phyloP scores from a whole-genome alignment of 2,113 vertebrate genomes.

The Riparia riparia region DNA sequence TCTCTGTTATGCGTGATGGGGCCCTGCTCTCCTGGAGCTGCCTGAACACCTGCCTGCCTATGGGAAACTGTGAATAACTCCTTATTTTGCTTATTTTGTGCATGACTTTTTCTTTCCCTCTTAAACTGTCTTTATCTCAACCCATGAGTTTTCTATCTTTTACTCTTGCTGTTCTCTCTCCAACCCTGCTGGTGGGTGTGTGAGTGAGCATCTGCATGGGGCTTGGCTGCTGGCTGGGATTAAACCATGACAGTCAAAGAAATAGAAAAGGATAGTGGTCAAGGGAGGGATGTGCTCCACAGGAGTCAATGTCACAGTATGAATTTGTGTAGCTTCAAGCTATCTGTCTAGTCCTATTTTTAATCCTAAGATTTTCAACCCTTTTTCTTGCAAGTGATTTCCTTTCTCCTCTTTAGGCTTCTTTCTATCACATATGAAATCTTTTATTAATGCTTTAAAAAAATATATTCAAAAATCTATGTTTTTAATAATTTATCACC shows the following conservation, averaged over 20 bases:
- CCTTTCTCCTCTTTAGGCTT: neutral
- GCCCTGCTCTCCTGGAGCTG: neutral
- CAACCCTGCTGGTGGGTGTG: rapidly evolving
- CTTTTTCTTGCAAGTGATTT: neutral
- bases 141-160: neutral
- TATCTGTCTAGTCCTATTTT: neutral
- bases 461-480: neutral
- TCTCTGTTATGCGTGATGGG: rapidly evolving
- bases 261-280: neutral
- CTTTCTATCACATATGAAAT: neutral
- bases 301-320: no score
- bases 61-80: neutral
- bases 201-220: neutral
- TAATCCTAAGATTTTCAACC: neutral
- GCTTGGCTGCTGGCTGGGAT: neutral
- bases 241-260: neutral
- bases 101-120: rapidly evolving
- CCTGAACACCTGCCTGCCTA: neutral
- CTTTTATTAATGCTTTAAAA: neutral
- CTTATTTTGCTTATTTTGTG: neutral
- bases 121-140: neutral
- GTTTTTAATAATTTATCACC: neutral
- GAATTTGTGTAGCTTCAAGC: neutral
- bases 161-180: neutral
- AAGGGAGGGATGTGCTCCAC: neutral